Evolutionary conservation across 2,888 invertebrate genomes (phyloP), one percentile per base, ranked within the genome.

Genomic region (Muschampia plurimacula): DNA sequence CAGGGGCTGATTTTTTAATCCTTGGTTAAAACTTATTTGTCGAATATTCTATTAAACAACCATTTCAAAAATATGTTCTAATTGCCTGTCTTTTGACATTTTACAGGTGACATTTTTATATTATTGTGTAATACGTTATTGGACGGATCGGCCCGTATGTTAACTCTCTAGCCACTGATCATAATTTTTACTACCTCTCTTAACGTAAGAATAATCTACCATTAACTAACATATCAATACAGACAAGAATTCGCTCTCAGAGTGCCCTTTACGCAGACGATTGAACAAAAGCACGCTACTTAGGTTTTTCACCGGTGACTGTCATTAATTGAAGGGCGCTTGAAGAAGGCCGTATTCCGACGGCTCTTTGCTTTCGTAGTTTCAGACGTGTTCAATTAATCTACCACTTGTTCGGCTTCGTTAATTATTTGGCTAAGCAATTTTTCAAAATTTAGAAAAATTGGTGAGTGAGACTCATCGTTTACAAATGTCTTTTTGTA

Each of bases 321-420:
- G 46, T 46, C 68, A 62, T 49, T 68, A 68, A 68, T 62, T 62
- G 68, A 46, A 62, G 60, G 36, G 62, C 62, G 36, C 60, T 68
- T 62, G 60, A 55, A n/a, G 49, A 39, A 28, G 12, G 49, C 39
- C 36, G 60, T 68, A 68, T 62, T 68, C 49, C 60, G 44, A 68
- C 49, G 49, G 32, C 68, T n/a, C 32, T 68, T 68, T 36, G 49
- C 49, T 55, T 55, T 22, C 22, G 52, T 55, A 55, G 52, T 55
- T 55, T 15, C 52, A 55, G 52, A 22, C 52, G 52, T 55, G 22
- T 55, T 55, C 52, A 55, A 55, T 52, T 52, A 52, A 15, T 52
- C 5, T 55, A 22, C 52, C 15, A 55, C 22, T 55, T 55, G 52
- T 55, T 55, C 15, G 22, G 22, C 8, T 8, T 55, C 52, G 52